Conservation (phyloP, 1,140 invertebrate species). For the Drosophila jambulina region DNA sequence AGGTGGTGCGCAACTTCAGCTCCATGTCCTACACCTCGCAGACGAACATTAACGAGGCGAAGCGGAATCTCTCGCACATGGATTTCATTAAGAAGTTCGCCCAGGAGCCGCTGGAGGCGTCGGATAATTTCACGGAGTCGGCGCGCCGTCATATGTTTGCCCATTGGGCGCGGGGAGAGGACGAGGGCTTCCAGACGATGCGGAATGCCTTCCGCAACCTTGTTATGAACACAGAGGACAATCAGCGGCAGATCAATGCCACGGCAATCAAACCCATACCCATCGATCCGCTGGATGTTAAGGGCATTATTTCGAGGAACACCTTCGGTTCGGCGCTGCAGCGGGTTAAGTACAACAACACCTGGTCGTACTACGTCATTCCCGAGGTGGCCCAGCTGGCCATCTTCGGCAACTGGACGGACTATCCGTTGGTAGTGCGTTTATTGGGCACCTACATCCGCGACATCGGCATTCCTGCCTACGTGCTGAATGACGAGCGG, state of each 20-base stretch:
- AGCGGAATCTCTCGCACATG: slow-evolving; percentile 63
- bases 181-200: slow-evolving; percentile 68
- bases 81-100: slow-evolving; percentile 71
- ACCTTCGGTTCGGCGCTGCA: slow-evolving; percentile 73
- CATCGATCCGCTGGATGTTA: slow-evolving; percentile 71
- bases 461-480: slow-evolving; percentile 76
- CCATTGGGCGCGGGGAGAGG: slow-evolving; percentile 78
- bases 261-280: slow-evolving; percentile 57
- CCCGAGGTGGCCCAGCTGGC: slow-evolving; percentile 73
- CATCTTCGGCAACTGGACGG: slow-evolving; percentile 77
- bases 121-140: slow-evolving; percentile 74
- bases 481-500: slow-evolving; percentile 69
- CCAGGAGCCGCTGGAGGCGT: slow-evolving; percentile 42
- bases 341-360: slow-evolving; percentile 71
- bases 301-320: slow-evolving; percentile 35
- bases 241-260: slow-evolving; percentile 61
- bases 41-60: slow-evolving; percentile 62
- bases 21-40: slow-evolving; percentile 74
- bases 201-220: slow-evolving; percentile 68
- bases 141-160: slow-evolving; percentile 82
- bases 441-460: slow-evolving; percentile 71
- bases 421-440: slow-evolving; percentile 63
- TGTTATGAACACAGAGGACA: slow-evolving; percentile 63
- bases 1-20: slow-evolving; percentile 78
- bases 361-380: slow-evolving; percentile 78